phyloP scores from a whole-genome alignment of 2,797 vertebrate species.

The Oophaga sylvatica region DNA sequence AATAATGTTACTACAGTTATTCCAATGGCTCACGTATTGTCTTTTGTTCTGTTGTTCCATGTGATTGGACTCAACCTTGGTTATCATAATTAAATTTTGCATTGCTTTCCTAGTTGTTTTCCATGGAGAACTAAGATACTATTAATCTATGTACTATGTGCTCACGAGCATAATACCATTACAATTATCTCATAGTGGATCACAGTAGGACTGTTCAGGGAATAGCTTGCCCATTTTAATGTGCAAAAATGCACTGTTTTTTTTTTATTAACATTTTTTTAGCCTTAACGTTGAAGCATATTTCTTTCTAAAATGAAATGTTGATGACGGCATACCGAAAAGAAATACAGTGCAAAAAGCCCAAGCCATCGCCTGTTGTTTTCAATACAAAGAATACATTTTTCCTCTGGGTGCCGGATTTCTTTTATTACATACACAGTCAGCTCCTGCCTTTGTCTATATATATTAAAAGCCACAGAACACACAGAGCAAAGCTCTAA shows the following conservation, averaged over 20 bases:
- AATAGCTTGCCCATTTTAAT: background rate
- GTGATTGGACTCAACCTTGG: background rate
- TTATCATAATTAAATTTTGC: constrained; percentile 4
- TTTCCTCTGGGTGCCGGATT: background rate
- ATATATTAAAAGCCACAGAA: background rate
- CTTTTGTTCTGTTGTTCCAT: background rate
- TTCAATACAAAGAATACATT: background rate
- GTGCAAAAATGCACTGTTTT: background rate
- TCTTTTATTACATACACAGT: constrained; percentile 27
- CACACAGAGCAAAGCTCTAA: background rate
- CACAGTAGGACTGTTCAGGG: background rate
- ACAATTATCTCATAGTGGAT: background rate
- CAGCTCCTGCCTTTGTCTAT: constrained; percentile 13
- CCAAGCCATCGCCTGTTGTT: background rate
- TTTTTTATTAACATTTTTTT: background rate
- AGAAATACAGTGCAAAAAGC: background rate
- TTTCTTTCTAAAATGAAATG: constrained; percentile 1
- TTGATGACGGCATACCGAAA: background rate
- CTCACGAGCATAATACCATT: background rate
- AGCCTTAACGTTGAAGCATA: background rate
- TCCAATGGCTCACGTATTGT: background rate
- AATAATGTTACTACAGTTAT: no score
- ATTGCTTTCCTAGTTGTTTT: background rate
- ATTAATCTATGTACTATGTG: constrained; percentile 2
- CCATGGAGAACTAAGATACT: background rate